Evolutionary conservation across 1,140 invertebrate genomes (phyloP).

Genomic region (Lordiphosa clarofinis): DNA sequence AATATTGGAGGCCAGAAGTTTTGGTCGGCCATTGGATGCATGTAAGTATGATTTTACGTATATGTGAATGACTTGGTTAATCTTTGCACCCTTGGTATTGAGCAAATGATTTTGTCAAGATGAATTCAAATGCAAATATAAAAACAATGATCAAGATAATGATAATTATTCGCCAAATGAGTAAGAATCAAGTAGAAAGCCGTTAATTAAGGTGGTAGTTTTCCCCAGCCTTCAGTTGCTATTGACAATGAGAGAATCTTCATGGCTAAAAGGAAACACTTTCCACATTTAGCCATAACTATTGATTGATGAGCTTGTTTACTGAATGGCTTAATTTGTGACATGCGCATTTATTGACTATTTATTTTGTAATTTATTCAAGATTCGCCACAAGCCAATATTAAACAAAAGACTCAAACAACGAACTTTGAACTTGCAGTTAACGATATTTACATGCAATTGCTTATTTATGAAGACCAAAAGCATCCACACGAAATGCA

Average conservation of each 20-base stretch:
- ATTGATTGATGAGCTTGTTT: conserved; percentile 16
- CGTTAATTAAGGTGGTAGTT: conserved; percentile 25
- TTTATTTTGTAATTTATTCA: conserved; percentile 29
- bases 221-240: background rate
- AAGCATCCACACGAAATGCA: background rate
- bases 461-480: conserved; percentile 37
- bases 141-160: conserved; percentile 19
- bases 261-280: conserved; percentile 24
- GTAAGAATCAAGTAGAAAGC: background rate
- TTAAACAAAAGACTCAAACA: conserved; percentile 55
- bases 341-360: conserved; percentile 33
- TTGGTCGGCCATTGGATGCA: conserved; percentile 6
- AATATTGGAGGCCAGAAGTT: conserved; percentile 66
- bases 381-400: conserved; percentile 12
- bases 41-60: background rate
- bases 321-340: conserved; percentile 16
- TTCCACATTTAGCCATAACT: conserved; percentile 2
- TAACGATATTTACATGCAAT: conserved; percentile 9
- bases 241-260: background rate
- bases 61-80: conserved; percentile 48
- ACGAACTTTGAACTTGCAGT: conserved; percentile 51
- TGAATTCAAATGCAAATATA: conserved; percentile 22
- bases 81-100: conserved; percentile 50
- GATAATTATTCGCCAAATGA: conserved; percentile 5
- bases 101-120: conserved; percentile 49